Percentiles rank a stretch among this genome's conserved stretches.
phyloP scores from a whole-genome alignment of 2,888 invertebrate genomes.

The Pharmacophagus antenor region DNA sequence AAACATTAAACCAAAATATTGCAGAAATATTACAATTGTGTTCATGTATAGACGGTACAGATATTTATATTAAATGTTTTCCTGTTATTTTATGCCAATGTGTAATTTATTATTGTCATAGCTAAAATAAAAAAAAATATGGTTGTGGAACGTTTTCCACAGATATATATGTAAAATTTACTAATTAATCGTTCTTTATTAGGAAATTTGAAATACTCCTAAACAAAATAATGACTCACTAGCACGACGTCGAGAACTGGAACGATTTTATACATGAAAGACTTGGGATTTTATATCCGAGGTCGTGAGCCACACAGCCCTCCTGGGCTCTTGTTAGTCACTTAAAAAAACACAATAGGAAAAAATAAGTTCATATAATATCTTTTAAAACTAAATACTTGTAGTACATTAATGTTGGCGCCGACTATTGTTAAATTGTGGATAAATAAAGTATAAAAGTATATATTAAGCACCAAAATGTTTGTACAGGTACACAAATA shows the following conservation, averaged over 20 bases:
- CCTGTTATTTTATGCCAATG: background rate
- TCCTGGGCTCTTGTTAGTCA: background rate
- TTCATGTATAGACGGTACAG: background rate
- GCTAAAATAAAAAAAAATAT: background rate
- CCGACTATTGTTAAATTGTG: no score
- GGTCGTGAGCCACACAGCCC: background rate
- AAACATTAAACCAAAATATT: slow-evolving; percentile 25
- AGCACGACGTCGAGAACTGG: background rate
- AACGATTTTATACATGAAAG: background rate
- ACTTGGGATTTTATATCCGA: background rate
- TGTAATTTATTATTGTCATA: background rate
- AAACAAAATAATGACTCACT: background rate
- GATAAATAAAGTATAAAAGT: no score
- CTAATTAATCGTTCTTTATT: background rate
- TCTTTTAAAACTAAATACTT: no score
- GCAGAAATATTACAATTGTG: background rate
- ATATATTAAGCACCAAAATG: no score
- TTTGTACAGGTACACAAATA: no score
- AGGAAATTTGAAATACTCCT: background rate
- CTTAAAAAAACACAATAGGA: background rate
- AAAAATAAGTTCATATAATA: background rate
- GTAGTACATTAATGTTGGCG: no score
- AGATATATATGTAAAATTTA: no score
- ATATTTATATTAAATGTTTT: background rate
- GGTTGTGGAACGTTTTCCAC: background rate